These are phyloP conservation scores for Formica selysi DNA, from an alignment of 1,140 invertebrate genomes.

Conservation along the genomic window DNA sequence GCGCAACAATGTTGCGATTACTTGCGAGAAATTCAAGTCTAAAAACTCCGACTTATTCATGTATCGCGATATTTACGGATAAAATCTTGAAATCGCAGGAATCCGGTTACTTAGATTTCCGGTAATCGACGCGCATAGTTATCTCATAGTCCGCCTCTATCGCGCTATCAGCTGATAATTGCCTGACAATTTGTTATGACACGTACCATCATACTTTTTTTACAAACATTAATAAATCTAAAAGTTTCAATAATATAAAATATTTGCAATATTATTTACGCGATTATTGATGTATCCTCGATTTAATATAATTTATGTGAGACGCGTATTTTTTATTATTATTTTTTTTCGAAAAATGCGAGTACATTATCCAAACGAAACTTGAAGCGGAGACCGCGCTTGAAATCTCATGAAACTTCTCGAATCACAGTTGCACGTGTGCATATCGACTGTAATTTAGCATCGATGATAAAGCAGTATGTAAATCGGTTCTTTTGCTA, in stretches of 20 bases:
- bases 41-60: neutral
- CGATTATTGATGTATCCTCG: neutral
- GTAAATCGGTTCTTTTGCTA: conserved; percentile 77
- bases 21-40: neutral
- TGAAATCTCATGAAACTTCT: neutral
- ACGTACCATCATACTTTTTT: neutral
- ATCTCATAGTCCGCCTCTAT: too few relatives aligned
- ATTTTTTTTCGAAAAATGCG: too few relatives aligned
- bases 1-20: conserved; percentile 11
- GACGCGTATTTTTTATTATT: neutral
- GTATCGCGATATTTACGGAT: neutral
- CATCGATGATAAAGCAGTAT: conserved; percentile 48
- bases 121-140: neutral
- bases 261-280: neutral
- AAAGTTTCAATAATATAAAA: neutral
- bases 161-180: neutral
- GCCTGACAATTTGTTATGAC: neutral
- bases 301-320: neutral
- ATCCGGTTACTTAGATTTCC: neutral
- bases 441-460: neutral
- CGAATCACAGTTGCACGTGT: neutral
- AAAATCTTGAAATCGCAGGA: neutral
- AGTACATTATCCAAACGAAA: neutral
- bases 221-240: neutral
- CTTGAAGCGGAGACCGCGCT: neutral